Percentiles rank a stretch among this genome's conserved stretches.
These are phyloP conservation scores for Cosmia pyralina DNA, from an alignment of 2,888 invertebrate genomes.

Conservation along the genomic window DNA sequence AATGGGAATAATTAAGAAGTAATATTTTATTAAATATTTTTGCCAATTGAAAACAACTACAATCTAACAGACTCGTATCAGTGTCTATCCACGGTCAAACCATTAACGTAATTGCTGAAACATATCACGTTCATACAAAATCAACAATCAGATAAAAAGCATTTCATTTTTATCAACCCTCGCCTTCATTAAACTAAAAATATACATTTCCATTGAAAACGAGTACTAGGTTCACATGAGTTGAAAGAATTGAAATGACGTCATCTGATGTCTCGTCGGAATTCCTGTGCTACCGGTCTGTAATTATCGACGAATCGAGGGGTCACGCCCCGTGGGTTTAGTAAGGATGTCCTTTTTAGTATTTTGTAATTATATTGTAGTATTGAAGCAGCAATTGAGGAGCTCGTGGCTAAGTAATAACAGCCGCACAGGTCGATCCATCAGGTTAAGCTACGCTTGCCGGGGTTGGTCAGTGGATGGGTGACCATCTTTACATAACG, in stretches of 20 bases:
- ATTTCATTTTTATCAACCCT: conserved; percentile 33
- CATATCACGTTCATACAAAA: conserved; percentile 26
- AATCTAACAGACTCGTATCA: background rate
- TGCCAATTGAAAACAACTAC: background rate
- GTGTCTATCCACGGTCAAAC: background rate
- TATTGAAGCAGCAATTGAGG: no score
- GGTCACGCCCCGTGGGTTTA: conserved; percentile 45
- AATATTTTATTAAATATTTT: background rate
- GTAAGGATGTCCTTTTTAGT: conserved; percentile 48
- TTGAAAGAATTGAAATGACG: conserved; percentile 49
- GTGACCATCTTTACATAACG: no score
- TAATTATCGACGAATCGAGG: conserved; percentile 60
- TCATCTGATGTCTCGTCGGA: conserved; percentile 39
- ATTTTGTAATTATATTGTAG: no score
- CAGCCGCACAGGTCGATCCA: no score
- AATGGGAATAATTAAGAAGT: background rate
- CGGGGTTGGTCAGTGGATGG: no score
- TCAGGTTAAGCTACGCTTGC: no score
- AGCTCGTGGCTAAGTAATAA: no score
- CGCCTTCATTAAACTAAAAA: conserved; percentile 18
- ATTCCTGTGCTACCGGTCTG: conserved; percentile 42
- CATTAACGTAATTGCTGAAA: conserved; percentile 41
- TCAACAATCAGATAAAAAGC: conserved; percentile 32
- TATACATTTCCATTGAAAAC: conserved; percentile 9
- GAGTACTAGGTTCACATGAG: conserved; percentile 16